A percentile compares a stretch with the other conserved stretches of the same genome.
These are phyloP conservation scores for Xestoiulus laeticollis DNA, from an alignment of 2,888 invertebrate species.

Conservation along the genomic window DNA sequence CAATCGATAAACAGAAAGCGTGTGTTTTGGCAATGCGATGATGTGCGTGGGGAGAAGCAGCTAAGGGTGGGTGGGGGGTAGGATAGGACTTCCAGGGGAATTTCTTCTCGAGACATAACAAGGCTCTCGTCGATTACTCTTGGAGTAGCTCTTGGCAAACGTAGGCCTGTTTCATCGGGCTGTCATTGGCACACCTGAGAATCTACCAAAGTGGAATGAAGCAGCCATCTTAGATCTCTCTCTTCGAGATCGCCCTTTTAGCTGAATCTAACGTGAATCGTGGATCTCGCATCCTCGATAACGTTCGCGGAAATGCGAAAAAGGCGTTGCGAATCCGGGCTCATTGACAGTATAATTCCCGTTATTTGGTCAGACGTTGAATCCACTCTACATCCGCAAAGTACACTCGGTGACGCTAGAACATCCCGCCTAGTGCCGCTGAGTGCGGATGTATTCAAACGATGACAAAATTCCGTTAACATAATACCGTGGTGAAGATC, in stretches of 20 bases:
- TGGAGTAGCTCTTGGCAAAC: conserved; percentile 32
- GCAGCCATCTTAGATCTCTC: conserved; percentile 14
- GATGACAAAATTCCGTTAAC: neutral
- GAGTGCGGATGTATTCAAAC: neutral
- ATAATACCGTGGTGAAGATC: neutral
- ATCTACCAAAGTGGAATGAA: neutral
- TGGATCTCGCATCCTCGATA: neutral
- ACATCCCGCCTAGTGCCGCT: neutral
- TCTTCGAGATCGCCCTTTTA: neutral
- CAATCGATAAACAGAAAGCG: neutral
- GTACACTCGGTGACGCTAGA: neutral
- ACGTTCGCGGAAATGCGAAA: neutral
- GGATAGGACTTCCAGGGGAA: neutral
- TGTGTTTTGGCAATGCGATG: neutral
- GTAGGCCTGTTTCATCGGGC: neutral
- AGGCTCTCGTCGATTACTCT: neutral
- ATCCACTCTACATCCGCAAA: neutral
- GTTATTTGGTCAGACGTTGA: neutral
- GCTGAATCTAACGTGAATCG: neutral
- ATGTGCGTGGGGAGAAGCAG: neutral
- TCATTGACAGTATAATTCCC: neutral
- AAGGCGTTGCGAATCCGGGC: neutral
- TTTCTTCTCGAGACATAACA: conserved; percentile 28
- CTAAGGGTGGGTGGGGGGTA: neutral
- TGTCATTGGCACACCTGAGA: neutral